Evolutionary conservation across 2,888 invertebrate species (phyloP).

Genomic region (Mimas tiliae): DNA sequence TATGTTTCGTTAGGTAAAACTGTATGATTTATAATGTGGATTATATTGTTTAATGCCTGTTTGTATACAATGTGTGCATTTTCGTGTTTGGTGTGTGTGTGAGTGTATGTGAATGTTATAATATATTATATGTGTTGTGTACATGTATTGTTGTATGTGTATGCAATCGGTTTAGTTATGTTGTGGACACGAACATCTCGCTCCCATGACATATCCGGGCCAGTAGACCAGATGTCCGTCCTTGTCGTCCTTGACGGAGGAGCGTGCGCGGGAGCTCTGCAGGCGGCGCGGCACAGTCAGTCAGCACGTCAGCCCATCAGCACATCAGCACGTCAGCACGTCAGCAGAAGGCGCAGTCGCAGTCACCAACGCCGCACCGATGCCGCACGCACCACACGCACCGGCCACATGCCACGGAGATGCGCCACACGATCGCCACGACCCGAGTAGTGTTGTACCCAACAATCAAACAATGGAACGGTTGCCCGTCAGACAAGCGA

Average conservation of each 20-base stretch:
- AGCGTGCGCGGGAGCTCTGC: conserved; percentile 93
- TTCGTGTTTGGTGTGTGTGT: conserved; percentile 34
- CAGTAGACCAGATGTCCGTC: conserved; percentile 99
- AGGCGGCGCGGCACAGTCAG: conserved; percentile 55
- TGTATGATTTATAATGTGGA: conserved; percentile 5
- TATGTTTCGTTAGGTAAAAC: background rate
- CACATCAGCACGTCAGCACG: conserved; percentile 33
- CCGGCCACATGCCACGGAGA: conserved; percentile 71
- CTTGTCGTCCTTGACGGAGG: conserved; percentile 99
- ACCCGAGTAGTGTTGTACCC: conserved; percentile 86
- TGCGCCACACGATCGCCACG: conserved; percentile 83
- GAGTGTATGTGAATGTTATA: conserved; percentile 39
- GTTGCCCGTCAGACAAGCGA: conserved; percentile 86
- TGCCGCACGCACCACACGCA: conserved; percentile 38
- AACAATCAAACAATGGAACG: conserved; percentile 86
- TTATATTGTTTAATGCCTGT: conserved; percentile 35
- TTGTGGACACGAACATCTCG: conserved; percentile 98
- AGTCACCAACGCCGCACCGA: conserved; percentile 40
- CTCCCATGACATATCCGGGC: conserved; percentile 99
- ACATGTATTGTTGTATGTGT: conserved; percentile 37
- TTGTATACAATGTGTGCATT: conserved; percentile 36
- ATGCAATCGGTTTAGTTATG: conserved; percentile 70
- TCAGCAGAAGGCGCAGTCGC: conserved; percentile 38
- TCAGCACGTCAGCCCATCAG: conserved; percentile 44
- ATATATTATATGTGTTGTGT: conserved; percentile 36